Conservation (phyloP, 2,888 invertebrate species). For the Drosophila kuntzei region DNA sequence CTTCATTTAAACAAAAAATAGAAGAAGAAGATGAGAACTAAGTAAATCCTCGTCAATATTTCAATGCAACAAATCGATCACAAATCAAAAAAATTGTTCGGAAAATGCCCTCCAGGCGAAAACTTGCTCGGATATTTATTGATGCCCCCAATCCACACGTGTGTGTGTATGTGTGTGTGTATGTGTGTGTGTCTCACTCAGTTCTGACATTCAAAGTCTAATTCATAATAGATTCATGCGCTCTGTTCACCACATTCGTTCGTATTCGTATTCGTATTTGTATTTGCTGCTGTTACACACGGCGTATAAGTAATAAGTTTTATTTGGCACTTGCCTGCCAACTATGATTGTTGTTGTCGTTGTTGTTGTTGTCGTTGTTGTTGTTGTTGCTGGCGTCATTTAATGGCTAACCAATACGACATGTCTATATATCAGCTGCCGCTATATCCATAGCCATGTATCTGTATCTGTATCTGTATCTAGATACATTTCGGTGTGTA, state of each 20-base stretch:
- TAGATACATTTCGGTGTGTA: constrained; percentile 77
- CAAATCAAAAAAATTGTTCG: constrained; percentile 43
- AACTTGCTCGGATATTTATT: constrained; percentile 66
- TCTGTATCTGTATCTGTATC: constrained; percentile 54
- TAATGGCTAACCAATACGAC: constrained; percentile 82
- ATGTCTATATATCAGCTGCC: constrained; percentile 56
- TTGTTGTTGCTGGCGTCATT: constrained; percentile 69
- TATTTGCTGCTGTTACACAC: constrained; percentile 46
- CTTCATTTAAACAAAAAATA: constrained; percentile 4
- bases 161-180: constrained; percentile 13
- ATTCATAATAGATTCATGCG: constrained; percentile 81
- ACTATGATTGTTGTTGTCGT: constrained; percentile 51
- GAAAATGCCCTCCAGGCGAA: constrained; percentile 62
- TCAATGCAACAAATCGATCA: constrained; percentile 41
- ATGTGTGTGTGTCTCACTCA: constrained; percentile 35
- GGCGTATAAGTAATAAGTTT: constrained; percentile 82
- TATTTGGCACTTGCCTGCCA: constrained; percentile 80
- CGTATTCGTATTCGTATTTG: constrained; percentile 17
- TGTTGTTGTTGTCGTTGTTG: constrained; percentile 35
- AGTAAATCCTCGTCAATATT: constrained; percentile 43
- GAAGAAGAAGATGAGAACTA: background rate
- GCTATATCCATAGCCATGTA: constrained; percentile 51
- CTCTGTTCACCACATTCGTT: constrained; percentile 29
- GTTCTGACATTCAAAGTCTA: constrained; percentile 77
- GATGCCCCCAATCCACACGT: constrained; percentile 42